Conservation (phyloP, 2,797 vertebrate genomes). For the Rousettus madagascariensis region DNA sequence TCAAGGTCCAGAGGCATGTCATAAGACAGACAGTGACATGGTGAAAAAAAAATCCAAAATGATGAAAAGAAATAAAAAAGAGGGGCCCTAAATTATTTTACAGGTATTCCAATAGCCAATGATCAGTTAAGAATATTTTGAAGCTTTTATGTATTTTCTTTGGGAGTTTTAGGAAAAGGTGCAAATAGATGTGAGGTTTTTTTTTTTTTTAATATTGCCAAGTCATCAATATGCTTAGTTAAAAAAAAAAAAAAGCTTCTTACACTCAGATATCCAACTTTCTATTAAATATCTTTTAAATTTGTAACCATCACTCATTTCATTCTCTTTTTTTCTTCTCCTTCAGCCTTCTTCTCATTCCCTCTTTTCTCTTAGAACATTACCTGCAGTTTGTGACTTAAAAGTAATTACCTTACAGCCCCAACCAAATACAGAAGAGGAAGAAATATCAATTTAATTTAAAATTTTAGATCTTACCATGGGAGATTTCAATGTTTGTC, state of each 20-base stretch:
- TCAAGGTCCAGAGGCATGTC: neutral
- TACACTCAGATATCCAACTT: neutral
- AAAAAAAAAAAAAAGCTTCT: neutral
- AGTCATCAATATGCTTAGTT: neutral
- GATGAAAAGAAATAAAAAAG: neutral
- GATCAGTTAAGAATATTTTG: constrained; percentile 76
- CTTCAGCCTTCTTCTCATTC: neutral
- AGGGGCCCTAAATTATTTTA: constrained; percentile 78
- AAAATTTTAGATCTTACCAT: neutral
- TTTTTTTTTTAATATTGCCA: neutral
- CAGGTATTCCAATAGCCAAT: constrained; percentile 75
- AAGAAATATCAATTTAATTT: neutral
- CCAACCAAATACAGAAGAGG: neutral
- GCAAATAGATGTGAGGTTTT: neutral
- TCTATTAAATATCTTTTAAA: neutral
- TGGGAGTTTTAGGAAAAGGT: neutral
- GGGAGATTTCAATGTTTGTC: neutral
- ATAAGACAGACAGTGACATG: neutral
- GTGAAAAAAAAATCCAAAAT: constrained; percentile 4
- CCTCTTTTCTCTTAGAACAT: neutral
- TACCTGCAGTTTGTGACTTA: neutral
- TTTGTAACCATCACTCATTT: neutral
- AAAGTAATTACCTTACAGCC: neutral
- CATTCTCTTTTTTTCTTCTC: neutral
- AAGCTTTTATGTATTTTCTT: neutral